phyloP scores from a whole-genome alignment of 2,797 vertebrate species.

The Paramormyrops hopkinsi region DNA sequence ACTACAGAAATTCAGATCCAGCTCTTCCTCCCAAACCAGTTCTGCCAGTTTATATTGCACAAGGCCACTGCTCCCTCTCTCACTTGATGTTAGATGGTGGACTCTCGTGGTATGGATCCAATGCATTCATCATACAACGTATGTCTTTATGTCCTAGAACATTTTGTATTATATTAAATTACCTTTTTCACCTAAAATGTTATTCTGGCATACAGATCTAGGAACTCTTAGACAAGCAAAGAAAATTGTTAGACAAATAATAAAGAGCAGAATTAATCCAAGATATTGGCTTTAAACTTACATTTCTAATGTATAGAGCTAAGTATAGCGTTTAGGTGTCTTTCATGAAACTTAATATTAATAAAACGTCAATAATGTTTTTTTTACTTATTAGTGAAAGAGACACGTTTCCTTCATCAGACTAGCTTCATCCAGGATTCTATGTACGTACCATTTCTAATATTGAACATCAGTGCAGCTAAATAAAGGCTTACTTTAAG shows the following conservation, averaged over 20 bases:
- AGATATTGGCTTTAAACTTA: neutral
- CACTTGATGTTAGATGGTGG: neutral
- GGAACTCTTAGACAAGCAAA: neutral
- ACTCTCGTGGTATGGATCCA: neutral
- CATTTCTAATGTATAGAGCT: neutral
- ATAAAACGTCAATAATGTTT: neutral
- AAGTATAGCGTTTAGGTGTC: neutral
- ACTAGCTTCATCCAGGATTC: neutral
- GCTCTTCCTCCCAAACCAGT: conserved; percentile 67
- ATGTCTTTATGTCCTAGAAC: neutral
- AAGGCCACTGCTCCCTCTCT: neutral
- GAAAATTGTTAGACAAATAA: neutral
- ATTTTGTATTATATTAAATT: neutral
- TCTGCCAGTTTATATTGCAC: conserved; percentile 43
- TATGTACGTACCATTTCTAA: neutral
- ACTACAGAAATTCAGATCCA: conserved; percentile 45
- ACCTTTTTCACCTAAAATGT: neutral
- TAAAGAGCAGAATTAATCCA: neutral
- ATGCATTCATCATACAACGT: neutral
- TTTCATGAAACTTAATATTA: neutral
- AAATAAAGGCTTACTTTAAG: neutral
- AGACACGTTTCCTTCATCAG: neutral
- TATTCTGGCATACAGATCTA: neutral
- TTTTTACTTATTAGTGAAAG: neutral
- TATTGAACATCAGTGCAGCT: neutral